Base-by-base conservation (phyloP, 2,113 vertebrate genomes). In the Tretioscincus oriximinensis region DNA sequence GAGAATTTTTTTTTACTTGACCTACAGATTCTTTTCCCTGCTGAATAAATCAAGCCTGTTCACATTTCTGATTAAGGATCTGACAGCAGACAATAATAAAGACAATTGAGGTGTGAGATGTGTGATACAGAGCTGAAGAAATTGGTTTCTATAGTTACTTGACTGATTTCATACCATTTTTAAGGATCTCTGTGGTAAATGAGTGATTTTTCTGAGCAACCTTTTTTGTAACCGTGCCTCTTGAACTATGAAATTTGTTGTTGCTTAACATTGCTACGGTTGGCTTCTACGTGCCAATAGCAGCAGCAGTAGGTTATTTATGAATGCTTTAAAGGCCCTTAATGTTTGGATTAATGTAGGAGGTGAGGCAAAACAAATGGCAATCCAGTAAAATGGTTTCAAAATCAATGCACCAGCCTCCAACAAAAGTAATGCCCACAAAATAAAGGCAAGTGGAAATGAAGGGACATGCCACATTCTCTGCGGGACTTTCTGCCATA, bases 141-240 rank as follows among this genome's bases (percentile, higher is more conserved):
- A 96, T 95, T 94, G 94, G 95, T 96, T 96, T 96, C 95, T 96
- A 95, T 96, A 96, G 95, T 96, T 95, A 96, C 95, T 95, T 93
- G 93, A 95, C 92, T 95, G 95, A 96, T 95, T 95, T 94, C 91
- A 92, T 94, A 94, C 93, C 94, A 92, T 95, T 96, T 95, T 94
- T 94, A 94, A 94, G 93, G 90, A 96, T 95, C 93, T 95, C 93
- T 95, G 93, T 95, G 90, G 92, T 94, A 95, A 96, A 95, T 95
- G 92, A 95, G 92, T 91, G 89, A 67, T 83, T 78, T 82, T 85
- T 70, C 92, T 93, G 93, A 94, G 92, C 90, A 95, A 94, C 93
- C 94, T 94, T 95, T 93, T 94, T 90, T 84, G 95, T 95, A 93
- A 95, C 95, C 94, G 95, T 94, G 95, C 93, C 90, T 94, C 92